A percentile compares a stretch with the other conserved stretches of the same genome.
Conservation (phyloP, 2,888 invertebrate genomes). For the Eupithecia insigniata region DNA sequence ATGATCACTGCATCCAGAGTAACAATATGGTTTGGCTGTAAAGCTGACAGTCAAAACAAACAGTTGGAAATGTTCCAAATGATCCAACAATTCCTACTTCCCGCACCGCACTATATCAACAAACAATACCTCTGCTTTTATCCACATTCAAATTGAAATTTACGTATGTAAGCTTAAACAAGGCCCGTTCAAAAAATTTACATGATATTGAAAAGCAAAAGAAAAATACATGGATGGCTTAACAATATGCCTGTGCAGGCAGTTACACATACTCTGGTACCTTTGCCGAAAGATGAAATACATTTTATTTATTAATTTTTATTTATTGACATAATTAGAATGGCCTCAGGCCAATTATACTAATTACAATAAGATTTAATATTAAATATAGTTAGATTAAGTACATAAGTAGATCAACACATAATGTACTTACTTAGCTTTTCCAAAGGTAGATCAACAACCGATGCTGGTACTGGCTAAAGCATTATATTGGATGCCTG, state of each 20-base stretch:
- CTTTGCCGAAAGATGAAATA: too few relatives aligned
- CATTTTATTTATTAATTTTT: too few relatives aligned
- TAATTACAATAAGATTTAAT: too few relatives aligned
- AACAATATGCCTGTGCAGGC: too few relatives aligned
- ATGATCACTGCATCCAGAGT: not conserved
- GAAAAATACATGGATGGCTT: not conserved
- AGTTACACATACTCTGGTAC: not conserved
- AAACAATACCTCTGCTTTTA: constrained; percentile 39
- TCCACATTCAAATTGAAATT: not conserved
- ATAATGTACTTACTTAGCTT: too few relatives aligned
- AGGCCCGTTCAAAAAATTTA: not conserved
- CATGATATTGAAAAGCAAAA: not conserved
- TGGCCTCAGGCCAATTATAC: too few relatives aligned
- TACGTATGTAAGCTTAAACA: not conserved
- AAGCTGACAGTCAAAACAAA: constrained; percentile 52
- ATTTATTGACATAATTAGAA: too few relatives aligned
- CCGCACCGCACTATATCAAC: constrained; percentile 41
- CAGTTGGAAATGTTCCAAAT: constrained; percentile 49
- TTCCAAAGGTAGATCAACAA: too few relatives aligned
- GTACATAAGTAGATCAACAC: too few relatives aligned
- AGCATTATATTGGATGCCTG: too few relatives aligned
- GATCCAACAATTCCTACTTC: constrained; percentile 46
- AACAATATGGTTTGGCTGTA: constrained; percentile 27
- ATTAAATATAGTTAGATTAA: too few relatives aligned
- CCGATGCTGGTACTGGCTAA: too few relatives aligned